Evolutionary conservation across 2,113 vertebrate genomes (phyloP), one percentile per base, ranked within the genome.

Genomic region (Candoia aspera): DNA sequence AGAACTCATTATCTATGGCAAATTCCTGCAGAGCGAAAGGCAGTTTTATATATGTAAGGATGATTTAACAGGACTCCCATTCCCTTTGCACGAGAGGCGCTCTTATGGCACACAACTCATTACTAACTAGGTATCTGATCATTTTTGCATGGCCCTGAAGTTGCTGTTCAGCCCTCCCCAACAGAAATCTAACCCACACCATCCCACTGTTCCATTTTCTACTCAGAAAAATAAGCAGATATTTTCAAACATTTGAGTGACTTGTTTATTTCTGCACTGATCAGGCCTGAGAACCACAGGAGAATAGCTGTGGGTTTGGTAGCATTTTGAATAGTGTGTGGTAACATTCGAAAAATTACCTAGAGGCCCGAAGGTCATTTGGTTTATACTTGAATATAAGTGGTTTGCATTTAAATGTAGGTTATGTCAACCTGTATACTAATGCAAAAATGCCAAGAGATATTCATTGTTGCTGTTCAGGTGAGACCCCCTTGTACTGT

Each of bases 21-120:
- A 93, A 62, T 3, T 95, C 49, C 29, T 42, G 24, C 55, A 26
- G 54, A 86, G 42, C 85, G 86, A 88, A 54, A 89, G 73, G 83
- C 24, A 92, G 86, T 88, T 93, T 57, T 93, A 83, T 58, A 90
- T 94, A 37, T 57, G 12, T 2, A 53, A 88, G 92, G n/a, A 93
- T 26, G 49, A 84, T 64, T 94, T 91, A 93, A 93, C 86, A 89
- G 58, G 53, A 68, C 79, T 49, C 29, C 37, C 89, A 60, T 85
- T 89, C 73, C 79, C 58, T 89, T 87, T 89, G 87, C 59, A n/a
- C 87, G 2, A 42, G 73, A 85, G 33, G 58, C 33, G 64, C 88
- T 89, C 58, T 62, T 54, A 64, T 85, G 88, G 53, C 15, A 8
- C 59, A 89, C 79, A 85, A 85, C 58, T 92, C 58, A 85, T 85